Evolutionary conservation across 2,888 invertebrate genomes (phyloP), one percentile per base, ranked within the genome.

Genomic region (Ctena decussata): DNA sequence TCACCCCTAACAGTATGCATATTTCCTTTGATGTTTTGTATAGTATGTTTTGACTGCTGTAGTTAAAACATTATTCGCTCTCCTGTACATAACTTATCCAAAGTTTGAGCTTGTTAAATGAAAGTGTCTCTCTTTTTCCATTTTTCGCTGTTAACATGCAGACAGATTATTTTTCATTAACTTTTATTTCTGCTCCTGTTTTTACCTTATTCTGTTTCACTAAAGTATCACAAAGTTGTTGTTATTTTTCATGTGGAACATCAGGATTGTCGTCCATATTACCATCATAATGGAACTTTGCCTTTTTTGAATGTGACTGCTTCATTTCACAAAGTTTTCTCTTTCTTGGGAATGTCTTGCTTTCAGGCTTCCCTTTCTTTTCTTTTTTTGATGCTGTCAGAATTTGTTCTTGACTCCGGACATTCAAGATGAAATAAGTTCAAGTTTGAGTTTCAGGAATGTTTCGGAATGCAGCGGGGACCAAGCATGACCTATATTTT

Each of bases 401-500:
- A 11, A 46, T 71, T n/a, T 44, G 15, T 11, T 24, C 0, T 53
- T 70, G 3, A 11, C 37, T 24, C 12, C 44, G 8, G 11, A 24
- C 65, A 24, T 12, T 21, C 1, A 24, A 27, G 8, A 35, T 49
- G 30, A 49, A 78, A n/a, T 71, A 24, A 32, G 24, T 24, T 24
- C 76, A 60, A 21, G 76, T 41, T 65, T n/a, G 24, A 18, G 39
- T 27, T 39, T 12, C 44, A 18, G 65, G 60, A 0, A 41, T 44
- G 0, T 41, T 78, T 53, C 49, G 71, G 44, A 53, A 71, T 24
- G 71, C 74, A 44, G 18, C 6, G 49, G 69, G 6, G 78, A 87
- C 87, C 84, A 82, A 21, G 35, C 15, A 24, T 46, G 32, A 12
- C 82, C 85, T 1, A 85, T 35, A 60, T 88, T 88, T 41, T 77